Conservation (phyloP, 2,113 vertebrate genomes). For the Alectura lathami region DNA sequence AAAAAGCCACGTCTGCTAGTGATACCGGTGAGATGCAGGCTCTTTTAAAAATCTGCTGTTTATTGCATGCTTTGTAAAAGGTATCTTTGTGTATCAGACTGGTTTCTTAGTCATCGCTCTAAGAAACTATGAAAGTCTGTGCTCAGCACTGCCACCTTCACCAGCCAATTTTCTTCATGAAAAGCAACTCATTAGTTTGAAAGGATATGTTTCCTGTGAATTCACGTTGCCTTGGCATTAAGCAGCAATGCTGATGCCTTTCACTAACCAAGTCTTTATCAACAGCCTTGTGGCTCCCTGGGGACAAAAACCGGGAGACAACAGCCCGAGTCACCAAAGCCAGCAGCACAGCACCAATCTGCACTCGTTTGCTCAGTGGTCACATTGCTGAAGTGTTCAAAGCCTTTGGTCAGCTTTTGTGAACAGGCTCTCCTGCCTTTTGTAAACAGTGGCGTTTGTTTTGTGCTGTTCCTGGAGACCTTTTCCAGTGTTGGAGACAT, state of each 20-base stretch:
- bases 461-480: not conserved
- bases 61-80: not conserved
- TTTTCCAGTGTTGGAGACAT: accelerated
- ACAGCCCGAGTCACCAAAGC: not conserved
- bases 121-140: not conserved
- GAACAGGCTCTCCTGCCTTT: accelerated
- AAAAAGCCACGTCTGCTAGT: accelerated
- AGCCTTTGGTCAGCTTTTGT: not conserved
- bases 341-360: accelerated
- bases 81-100: not conserved
- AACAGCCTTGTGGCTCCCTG: not conserved
- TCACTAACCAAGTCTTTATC: not conserved
- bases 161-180: not conserved
- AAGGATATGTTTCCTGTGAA: not conserved
- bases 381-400: not conserved
- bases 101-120: not conserved
- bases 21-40: accelerated
- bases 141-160: not conserved
- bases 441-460: accelerated
- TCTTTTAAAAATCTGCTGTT: not conserved
- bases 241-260: not conserved
- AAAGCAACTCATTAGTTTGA: accelerated
- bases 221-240: accelerated
- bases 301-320: not conserved
- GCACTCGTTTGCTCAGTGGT: too few species aligned